Conservation (phyloP, 1,140 invertebrate genomes). For the Protaetia brevitarsis region DNA sequence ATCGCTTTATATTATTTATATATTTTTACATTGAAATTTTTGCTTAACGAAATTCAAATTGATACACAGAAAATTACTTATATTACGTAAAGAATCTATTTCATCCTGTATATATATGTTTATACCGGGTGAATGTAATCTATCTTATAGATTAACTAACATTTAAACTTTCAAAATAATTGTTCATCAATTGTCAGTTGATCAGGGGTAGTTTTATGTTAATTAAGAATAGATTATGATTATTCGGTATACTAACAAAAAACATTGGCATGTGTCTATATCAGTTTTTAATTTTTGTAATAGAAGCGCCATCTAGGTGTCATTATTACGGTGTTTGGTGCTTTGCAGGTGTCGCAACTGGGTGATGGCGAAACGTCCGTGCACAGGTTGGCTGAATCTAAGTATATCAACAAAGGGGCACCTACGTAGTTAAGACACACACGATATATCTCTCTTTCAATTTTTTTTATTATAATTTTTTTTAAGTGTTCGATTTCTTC, state of each 20-base stretch:
- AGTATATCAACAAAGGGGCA: slow-evolving; percentile 45
- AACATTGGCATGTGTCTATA: background rate
- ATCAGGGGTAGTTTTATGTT: no score
- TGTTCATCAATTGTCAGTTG: no score
- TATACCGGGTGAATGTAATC: no score
- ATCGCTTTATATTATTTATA: no score
- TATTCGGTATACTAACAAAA: background rate
- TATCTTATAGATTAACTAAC: no score
- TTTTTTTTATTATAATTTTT: background rate
- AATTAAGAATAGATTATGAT: no score
- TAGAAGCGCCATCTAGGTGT: slow-evolving; percentile 7
- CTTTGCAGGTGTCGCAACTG: slow-evolving; percentile 46
- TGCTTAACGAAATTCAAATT: no score
- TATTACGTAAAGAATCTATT: no score
- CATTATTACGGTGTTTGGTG: slow-evolving; percentile 45
- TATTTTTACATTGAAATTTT: no score
- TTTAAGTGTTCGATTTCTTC: background rate
- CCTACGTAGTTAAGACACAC: slow-evolving; percentile 23
- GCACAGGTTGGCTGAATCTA: slow-evolving; percentile 49
- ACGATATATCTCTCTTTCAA: background rate
- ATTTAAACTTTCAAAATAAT: no score
- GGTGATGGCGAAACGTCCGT: slow-evolving; percentile 45
- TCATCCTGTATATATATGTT: no score
- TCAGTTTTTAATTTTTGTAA: slow-evolving; percentile 1
- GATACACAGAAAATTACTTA: no score